These are phyloP conservation scores for Halyomorpha halys DNA, from an alignment of 1,140 invertebrate genomes.

Conservation along the genomic window DNA sequence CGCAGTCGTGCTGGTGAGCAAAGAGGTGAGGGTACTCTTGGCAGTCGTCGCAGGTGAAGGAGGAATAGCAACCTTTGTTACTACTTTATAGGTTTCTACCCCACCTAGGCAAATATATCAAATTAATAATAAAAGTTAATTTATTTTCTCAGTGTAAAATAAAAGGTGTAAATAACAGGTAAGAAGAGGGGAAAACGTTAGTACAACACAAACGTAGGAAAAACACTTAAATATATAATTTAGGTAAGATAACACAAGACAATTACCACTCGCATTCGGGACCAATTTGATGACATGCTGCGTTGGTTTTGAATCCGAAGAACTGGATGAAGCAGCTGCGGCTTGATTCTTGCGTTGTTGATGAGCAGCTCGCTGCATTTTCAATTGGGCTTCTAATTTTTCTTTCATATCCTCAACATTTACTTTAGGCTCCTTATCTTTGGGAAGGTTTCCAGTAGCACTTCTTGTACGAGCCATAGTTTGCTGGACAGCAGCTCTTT, in stretches of 20 bases:
- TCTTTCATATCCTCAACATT: slow-evolving; percentile 76
- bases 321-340: slow-evolving; percentile 33
- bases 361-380: slow-evolving; percentile 73
- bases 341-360: slow-evolving; percentile 66
- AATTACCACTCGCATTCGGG: slow-evolving; percentile 41
- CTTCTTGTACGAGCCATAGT: slow-evolving; percentile 55
- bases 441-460: slow-evolving; percentile 42
- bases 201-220: too few species aligned
- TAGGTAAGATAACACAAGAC: slow-evolving; percentile 9
- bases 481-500: slow-evolving; percentile 49
- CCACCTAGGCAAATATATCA: slow-evolving; percentile 21
- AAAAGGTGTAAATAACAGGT: too few species aligned
- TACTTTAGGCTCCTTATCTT: slow-evolving; percentile 39
- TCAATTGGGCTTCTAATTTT: slow-evolving; percentile 80
- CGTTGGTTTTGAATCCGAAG: slow-evolving; percentile 27
- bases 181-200: too few species aligned
- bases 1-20: slow-evolving; percentile 46
- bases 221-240: too few species aligned
- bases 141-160: too few species aligned
- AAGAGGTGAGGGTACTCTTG: slow-evolving; percentile 57
- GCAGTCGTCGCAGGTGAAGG: slow-evolving; percentile 42
- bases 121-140: too few species aligned
- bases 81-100: slow-evolving; percentile 43
- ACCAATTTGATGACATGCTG: slow-evolving; percentile 45
- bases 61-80: slow-evolving; percentile 49